Conservation (phyloP, 2,888 invertebrate genomes). For the Steromphala cineraria region DNA sequence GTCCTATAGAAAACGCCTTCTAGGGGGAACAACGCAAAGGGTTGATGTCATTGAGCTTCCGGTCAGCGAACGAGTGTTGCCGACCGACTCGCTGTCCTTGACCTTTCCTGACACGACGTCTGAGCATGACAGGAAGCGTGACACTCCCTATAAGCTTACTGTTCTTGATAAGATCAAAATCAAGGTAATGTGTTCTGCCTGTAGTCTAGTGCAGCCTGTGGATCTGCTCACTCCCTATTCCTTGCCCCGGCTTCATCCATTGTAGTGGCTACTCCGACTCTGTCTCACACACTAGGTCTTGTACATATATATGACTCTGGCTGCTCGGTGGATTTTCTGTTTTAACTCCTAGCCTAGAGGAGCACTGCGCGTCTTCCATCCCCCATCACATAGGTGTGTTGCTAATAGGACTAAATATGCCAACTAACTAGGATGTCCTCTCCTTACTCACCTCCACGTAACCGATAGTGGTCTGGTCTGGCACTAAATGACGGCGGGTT, state of each 20-base stretch:
- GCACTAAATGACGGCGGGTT: conserved; percentile 41
- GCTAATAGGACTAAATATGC: conserved; percentile 5
- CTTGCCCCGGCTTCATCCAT: conserved; percentile 10
- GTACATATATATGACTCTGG: not conserved
- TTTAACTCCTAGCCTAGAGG: conserved; percentile 17
- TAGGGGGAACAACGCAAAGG: conserved; percentile 39
- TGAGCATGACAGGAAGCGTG: not conserved
- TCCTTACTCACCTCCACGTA: not conserved
- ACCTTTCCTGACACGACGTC: not conserved
- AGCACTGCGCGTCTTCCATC: conserved; percentile 6
- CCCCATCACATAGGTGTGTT: not conserved
- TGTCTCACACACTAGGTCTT: conserved; percentile 1
- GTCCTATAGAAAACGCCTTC: conserved; percentile 42
- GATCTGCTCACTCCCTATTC: not conserved
- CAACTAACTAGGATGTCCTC: conserved; percentile 10
- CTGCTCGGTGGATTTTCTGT: not conserved
- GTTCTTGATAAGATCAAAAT: conserved; percentile 65
- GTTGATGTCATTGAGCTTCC: conserved; percentile 45
- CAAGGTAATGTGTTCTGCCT: conserved; percentile 56
- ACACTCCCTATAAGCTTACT: conserved; percentile 47
- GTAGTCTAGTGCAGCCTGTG: conserved; percentile 13
- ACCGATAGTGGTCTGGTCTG: conserved; percentile 4
- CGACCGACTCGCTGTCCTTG: conserved; percentile 26
- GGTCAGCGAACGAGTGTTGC: conserved; percentile 35
- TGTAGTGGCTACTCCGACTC: conserved; percentile 13